Evolutionary conservation across 1,140 invertebrate species (phyloP).

Genomic region (Oryctes rhinoceros): DNA sequence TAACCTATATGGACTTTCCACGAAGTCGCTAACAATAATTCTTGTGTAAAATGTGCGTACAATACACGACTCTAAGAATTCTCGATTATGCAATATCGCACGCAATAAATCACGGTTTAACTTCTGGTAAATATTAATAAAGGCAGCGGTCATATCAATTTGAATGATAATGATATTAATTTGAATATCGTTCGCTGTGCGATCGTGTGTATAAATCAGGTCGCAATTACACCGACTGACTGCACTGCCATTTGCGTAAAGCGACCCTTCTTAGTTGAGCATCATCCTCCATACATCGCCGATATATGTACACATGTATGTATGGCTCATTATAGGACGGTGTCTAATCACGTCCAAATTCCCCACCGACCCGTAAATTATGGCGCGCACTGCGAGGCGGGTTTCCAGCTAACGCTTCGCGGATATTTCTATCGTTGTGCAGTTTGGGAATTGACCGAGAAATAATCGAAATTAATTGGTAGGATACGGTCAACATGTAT

Average conservation of each 20-base stretch:
- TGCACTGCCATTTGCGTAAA: conserved; percentile 22
- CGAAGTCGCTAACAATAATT: too few relatives aligned
- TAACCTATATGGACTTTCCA: too few relatives aligned
- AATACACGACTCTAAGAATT: too few relatives aligned
- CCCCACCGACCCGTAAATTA: conserved; percentile 30
- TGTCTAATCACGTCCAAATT: conserved; percentile 32
- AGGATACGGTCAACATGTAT: conserved; percentile 6
- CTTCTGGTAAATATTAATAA: conserved; percentile 24
- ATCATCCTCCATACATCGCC: conserved; percentile 8
- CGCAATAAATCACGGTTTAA: conserved; percentile 13
- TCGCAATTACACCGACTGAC: conserved; percentile 3
- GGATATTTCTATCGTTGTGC: conserved; percentile 9
- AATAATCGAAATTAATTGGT: conserved; percentile 33
- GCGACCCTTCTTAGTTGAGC: conserved; percentile 14
- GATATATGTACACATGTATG: conserved; percentile 52
- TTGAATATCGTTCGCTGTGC: conserved; percentile 23
- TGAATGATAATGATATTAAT: conserved; percentile 39
- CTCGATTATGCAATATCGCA: neutral
- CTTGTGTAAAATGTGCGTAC: too few relatives aligned
- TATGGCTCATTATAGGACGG: conserved; percentile 53
- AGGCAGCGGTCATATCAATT: conserved; percentile 23
- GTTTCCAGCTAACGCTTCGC: conserved; percentile 14
- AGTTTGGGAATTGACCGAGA: conserved; percentile 28
- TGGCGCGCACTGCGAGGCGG: neutral
- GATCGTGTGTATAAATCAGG: conserved; percentile 26